Conservation (phyloP, 1,140 invertebrate genomes). For the Diabrotica undecimpunctata region DNA sequence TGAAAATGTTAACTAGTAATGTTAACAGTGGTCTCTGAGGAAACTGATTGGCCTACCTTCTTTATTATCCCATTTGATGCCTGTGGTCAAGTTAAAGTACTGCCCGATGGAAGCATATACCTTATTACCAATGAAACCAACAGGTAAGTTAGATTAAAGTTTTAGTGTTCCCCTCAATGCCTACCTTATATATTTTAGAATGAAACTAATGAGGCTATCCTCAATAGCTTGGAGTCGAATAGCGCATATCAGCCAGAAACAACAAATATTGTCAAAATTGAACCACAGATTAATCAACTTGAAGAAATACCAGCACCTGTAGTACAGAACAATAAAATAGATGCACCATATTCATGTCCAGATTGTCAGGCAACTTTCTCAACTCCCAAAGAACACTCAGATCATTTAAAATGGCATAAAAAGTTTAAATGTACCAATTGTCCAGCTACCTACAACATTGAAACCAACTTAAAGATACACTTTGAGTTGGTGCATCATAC, state of each 20-base stretch:
- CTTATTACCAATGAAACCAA: neutral
- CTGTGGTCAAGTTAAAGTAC: neutral
- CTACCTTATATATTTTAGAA: too few relatives aligned
- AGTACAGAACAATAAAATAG: too few relatives aligned
- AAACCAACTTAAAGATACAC: conserved; percentile 57
- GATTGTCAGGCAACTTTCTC: conserved; percentile 29
- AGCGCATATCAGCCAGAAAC: too few relatives aligned
- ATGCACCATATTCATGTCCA: conserved; percentile 22
- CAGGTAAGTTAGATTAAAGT: neutral
- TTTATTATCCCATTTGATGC: neutral
- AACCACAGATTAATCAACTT: too few relatives aligned
- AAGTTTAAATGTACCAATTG: conserved; percentile 60
- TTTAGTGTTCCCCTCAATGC: too few relatives aligned
- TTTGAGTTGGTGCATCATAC: conserved; percentile 53
- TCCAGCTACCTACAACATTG: conserved; percentile 60
- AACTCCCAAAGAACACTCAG: conserved; percentile 24
- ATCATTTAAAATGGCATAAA: conserved; percentile 59
- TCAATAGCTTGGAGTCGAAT: neutral
- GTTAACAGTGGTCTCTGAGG: neutral
- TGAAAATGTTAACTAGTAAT: neutral
- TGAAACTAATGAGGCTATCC: neutral
- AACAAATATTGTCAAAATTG: too few relatives aligned
- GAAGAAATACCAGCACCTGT: too few relatives aligned
- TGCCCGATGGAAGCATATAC: neutral
- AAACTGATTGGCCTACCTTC: neutral